These are phyloP conservation scores for Aspidiotus rigidus DNA, from an alignment of 2,888 invertebrate species.

Conservation along the genomic window DNA sequence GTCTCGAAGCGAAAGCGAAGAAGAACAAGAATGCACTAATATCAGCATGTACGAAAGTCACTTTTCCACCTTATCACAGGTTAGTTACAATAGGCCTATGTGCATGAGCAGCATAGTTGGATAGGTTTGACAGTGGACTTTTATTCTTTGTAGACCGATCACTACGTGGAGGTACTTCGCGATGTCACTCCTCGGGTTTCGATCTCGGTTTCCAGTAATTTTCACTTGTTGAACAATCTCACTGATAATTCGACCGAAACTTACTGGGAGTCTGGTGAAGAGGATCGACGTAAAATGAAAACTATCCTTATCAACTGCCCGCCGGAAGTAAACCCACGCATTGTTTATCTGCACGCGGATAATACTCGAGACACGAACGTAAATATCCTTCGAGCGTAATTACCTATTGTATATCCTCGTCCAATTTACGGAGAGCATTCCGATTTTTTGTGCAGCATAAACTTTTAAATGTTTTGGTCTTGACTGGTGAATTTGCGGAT, in stretches of 20 bases:
- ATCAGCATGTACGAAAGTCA: constrained; percentile 43
- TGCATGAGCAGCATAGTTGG: neutral
- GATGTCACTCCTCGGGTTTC: constrained; percentile 69
- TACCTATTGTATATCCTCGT: no score
- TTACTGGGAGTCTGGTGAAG: constrained; percentile 98
- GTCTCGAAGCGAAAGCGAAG: constrained; percentile 68
- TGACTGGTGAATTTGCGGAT: constrained; percentile 69
- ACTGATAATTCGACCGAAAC: constrained; percentile 93
- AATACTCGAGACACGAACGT: constrained; percentile 86
- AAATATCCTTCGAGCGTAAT: constrained; percentile 48
- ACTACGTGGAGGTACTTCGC: constrained; percentile 55
- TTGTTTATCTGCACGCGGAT: constrained; percentile 84
- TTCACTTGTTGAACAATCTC: constrained; percentile 85
- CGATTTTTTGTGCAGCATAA: constrained; percentile 60
- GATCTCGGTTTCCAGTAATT: constrained; percentile 82
- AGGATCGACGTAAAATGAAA: constrained; percentile 87
- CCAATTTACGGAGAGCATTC: no score
- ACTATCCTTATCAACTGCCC: constrained; percentile 62
- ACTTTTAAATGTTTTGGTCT: constrained; percentile 74
- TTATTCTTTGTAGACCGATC: constrained; percentile 43
- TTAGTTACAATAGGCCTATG: constrained; percentile 32
- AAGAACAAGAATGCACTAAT: constrained; percentile 49
- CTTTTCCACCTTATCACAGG: constrained; percentile 45
- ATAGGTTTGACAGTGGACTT: neutral
- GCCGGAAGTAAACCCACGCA: constrained; percentile 56